Percentiles rank a stretch among this genome's conserved stretches.
These are phyloP conservation scores for Dipus sagitta DNA, from an alignment of 2,797 vertebrate species.

Conservation along the genomic window DNA sequence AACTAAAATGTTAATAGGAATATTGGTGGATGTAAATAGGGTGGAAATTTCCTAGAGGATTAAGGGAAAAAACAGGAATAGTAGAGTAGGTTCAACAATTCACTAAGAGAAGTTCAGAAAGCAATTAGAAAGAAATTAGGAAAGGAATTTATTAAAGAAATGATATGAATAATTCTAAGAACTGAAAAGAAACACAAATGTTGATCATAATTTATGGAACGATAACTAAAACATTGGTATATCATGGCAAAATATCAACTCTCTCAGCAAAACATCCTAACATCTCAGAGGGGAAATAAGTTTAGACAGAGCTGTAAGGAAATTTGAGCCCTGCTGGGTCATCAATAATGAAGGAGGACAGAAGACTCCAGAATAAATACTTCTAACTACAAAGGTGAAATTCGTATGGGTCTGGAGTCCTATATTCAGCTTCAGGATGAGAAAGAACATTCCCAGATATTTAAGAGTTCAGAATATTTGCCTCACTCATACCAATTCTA, in stretches of 20 bases:
- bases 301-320: not conserved
- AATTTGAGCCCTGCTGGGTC: not conserved
- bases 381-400: constrained; percentile 22
- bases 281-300: not conserved
- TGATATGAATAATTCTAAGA: not conserved
- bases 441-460: not conserved
- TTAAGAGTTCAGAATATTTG: not conserved
- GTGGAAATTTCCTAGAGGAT: not conserved
- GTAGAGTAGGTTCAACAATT: not conserved
- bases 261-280: not conserved
- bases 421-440: not conserved
- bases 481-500: not conserved
- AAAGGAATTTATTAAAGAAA: not conserved
- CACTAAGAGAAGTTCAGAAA: constrained; percentile 12
- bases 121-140: not conserved
- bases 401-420: not conserved
- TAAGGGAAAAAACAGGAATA: not conserved
- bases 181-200: constrained; percentile 1
- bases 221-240: not conserved
- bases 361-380: not conserved
- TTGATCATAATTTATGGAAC: constrained; percentile 47
- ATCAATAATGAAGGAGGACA: not conserved
- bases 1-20: constrained; percentile 17
- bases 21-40: constrained; percentile 24
- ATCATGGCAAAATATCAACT: not conserved